Evolutionary conservation across 2,113 vertebrate species (phyloP), one percentile per base, ranked within the genome.

Genomic region (Pseudorasbora parva): DNA sequence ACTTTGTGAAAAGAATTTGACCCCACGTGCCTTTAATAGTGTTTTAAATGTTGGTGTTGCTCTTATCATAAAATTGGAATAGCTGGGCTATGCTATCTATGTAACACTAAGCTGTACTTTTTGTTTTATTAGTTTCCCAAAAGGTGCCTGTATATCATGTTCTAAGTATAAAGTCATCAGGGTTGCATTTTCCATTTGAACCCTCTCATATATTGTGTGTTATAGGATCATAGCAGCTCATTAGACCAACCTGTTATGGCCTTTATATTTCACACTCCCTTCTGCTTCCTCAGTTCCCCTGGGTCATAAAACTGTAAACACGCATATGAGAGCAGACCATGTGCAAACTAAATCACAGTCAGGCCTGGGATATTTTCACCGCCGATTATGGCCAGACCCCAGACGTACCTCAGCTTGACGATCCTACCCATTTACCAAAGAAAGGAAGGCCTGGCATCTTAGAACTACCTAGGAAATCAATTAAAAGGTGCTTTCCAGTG

Each of bases 151-250:
- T 81, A 69, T 81, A 71, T 81, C 64, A 56, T 17, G 64, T 71
- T 81, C 47, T 71, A 81, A 19, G 54, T 69, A 69, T 81, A 81
- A 81, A 81, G 51, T 84, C 69, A 79, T 73, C 57, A 72, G 45
- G 51, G 56, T 30, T 51, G 27, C 43, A 57, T 80, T 59, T 84
- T 84, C 47, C 49, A 15, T 57, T 43, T 45, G 73, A 80, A 84
- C 56, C 68, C 51, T 71, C 74, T 72, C n/a, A 25, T 79, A 43
- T 84, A 76, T 69, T 25, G 75, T 68, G 64, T 79, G 77, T 86
- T 85, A 83, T 84, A 69, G 83, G 75, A 88, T 88, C 87, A 86
- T 62, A 82, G 80, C 33, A 60, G 59, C 80, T 88, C 87, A 86
- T 88, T 88, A 88, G 85, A 85, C 54, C 57, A 37, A 62, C 62